These are phyloP conservation scores for Euclidia mi DNA, from an alignment of 2,888 invertebrate species.

Conservation along the genomic window DNA sequence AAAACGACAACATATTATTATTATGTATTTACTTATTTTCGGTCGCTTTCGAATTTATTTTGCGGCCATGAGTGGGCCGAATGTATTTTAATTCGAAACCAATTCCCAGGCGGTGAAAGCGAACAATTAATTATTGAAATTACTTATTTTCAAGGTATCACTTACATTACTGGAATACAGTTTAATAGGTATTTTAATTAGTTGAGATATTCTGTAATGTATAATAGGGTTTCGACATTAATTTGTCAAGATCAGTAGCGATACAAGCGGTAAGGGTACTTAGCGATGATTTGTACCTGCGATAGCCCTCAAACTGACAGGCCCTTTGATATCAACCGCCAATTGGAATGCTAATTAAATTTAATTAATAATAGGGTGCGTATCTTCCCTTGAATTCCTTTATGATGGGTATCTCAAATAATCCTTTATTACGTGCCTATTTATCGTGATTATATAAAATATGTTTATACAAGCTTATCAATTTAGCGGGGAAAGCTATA, in stretches of 20 bases:
- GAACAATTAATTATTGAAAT: conserved; percentile 9
- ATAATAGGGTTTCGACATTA: conserved; percentile 38
- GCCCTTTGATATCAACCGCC: conserved; percentile 60
- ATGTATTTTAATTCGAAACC: background rate
- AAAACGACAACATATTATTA: background rate
- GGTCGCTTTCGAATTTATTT: background rate
- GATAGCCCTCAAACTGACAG: conserved; percentile 54
- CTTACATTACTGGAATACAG: background rate
- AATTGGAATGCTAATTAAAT: conserved; percentile 66
- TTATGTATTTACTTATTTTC: background rate
- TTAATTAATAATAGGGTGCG: conserved; percentile 55
- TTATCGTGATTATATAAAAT: background rate
- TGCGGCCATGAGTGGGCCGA: background rate
- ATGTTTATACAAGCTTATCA: too few species aligned
- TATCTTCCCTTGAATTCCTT: conserved; percentile 36
- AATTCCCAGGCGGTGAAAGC: conserved; percentile 1
- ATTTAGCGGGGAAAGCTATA: too few species aligned
- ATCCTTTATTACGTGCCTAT: conserved; percentile 7
- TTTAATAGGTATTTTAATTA: conserved; percentile 6
- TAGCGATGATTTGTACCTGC: conserved; percentile 51
- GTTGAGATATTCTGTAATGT: conserved; percentile 13
- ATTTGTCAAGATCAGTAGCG: conserved; percentile 55
- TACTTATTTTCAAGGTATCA: background rate
- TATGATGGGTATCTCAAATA: conserved; percentile 25
- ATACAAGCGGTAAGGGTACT: conserved; percentile 36